A percentile compares a stretch with the other conserved stretches of the same genome.
These are phyloP conservation scores for Hylia prasina DNA, from an alignment of 2,113 vertebrate genomes.

Conservation along the genomic window DNA sequence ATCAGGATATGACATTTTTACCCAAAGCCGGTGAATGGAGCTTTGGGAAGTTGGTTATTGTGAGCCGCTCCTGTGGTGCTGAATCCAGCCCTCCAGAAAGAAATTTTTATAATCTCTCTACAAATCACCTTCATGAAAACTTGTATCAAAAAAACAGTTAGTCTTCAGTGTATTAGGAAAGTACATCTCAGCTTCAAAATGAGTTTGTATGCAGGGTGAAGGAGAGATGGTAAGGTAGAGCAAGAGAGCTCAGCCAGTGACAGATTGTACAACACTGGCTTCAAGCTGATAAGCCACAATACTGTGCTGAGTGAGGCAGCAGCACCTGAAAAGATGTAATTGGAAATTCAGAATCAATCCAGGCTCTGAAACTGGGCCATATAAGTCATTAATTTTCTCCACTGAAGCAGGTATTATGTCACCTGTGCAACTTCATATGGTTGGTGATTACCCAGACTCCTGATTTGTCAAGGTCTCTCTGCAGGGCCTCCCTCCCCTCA, in stretches of 20 bases:
- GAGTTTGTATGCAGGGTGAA: background rate
- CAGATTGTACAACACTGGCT: background rate
- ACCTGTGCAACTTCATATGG: background rate
- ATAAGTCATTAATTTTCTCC: background rate
- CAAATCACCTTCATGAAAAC: background rate
- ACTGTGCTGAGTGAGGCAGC: background rate
- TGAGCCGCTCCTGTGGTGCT: background rate
- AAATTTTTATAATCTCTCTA: background rate
- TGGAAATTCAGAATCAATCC: background rate
- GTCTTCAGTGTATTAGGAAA: background rate
- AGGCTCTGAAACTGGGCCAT: background rate
- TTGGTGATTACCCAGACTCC: background rate
- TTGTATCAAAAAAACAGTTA: background rate
- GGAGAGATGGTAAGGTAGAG: background rate
- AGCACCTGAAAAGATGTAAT: background rate
- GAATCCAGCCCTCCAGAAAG: background rate
- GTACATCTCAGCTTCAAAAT: background rate
- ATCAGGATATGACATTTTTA: background rate
- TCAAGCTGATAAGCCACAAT: background rate
- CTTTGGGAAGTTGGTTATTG: background rate
- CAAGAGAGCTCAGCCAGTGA: background rate
- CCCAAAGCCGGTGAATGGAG: background rate
- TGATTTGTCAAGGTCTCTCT: background rate
- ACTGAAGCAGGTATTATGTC: background rate
- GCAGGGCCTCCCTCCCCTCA: rapidly evolving